A percentile compares a stretch with the other conserved stretches of the same genome.
These are phyloP conservation scores for Eledone cirrhosa DNA, from an alignment of 2,888 invertebrate genomes.

Conservation along the genomic window DNA sequence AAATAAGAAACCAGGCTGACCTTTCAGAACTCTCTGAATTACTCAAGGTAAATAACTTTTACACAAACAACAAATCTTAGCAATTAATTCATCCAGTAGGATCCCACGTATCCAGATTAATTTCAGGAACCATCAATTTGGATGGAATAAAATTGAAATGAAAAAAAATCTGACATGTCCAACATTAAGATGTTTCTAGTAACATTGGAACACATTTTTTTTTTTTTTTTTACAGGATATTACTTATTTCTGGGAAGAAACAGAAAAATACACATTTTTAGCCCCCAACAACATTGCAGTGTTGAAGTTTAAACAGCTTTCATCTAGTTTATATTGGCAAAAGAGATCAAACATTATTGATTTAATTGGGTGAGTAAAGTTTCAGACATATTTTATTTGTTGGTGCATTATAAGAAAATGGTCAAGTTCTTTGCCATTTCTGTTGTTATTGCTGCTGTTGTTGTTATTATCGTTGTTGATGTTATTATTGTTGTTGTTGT, in stretches of 20 bases:
- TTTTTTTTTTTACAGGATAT: neutral
- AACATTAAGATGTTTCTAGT: too few relatives aligned
- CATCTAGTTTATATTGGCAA: constrained; percentile 38
- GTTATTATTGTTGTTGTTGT: too few relatives aligned
- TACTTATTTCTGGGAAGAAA: neutral
- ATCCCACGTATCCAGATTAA: too few relatives aligned
- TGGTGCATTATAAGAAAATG: neutral
- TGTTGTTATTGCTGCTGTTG: too few relatives aligned
- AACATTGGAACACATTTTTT: neutral
- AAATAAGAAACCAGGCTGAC: constrained; percentile 40
- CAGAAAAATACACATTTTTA: constrained; percentile 49
- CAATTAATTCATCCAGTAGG: too few relatives aligned
- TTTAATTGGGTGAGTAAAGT: constrained; percentile 42
- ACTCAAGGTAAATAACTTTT: constrained; percentile 39
- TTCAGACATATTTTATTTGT: neutral
- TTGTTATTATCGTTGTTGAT: too few relatives aligned
- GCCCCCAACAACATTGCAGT: constrained; percentile 46
- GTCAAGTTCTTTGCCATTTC: too few relatives aligned
- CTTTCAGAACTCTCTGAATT: constrained; percentile 40
- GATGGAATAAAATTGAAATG: too few relatives aligned
- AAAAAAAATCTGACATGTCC: too few relatives aligned
- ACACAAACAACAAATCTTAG: too few relatives aligned
- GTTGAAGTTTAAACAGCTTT: constrained; percentile 35
- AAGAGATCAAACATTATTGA: constrained; percentile 42
- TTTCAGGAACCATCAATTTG: too few relatives aligned